phyloP scores from a whole-genome alignment of 2,113 vertebrate species.

The Pampusana beccarii region DNA sequence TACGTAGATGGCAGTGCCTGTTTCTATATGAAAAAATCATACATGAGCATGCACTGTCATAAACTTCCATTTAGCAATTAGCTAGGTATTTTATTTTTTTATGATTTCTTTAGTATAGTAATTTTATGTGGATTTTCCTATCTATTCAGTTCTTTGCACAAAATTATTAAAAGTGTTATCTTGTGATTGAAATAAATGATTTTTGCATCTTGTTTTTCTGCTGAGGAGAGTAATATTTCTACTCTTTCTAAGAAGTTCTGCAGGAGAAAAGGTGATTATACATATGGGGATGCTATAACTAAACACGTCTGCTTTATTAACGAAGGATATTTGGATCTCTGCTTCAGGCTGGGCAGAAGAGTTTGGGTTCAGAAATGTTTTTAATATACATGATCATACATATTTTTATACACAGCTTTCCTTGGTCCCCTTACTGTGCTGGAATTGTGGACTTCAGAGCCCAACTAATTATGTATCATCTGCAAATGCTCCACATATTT shows the following conservation, averaged over 20 bases:
- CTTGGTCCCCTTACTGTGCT: not conserved
- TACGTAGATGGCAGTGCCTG: not conserved
- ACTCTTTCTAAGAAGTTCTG: slow-evolving; percentile 3
- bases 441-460: not conserved
- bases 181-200: not conserved
- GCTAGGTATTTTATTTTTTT: not conserved
- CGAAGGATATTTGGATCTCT: not conserved
- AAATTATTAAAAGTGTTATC: not conserved
- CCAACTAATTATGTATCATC: not conserved
- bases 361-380: not conserved
- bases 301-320: not conserved
- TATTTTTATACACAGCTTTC: not conserved
- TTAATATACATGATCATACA: not conserved
- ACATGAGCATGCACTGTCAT: not conserved
- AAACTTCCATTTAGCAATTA: not conserved
- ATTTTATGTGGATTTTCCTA: not conserved
- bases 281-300: not conserved
- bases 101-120: not conserved
- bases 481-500: not conserved
- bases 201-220: not conserved
- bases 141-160: not conserved
- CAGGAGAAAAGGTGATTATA: not conserved
- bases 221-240: not conserved
- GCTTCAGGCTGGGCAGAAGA: not conserved
- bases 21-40: not conserved